phyloP scores from a whole-genome alignment of 2,888 invertebrate genomes.

The Drosophila merina region DNA sequence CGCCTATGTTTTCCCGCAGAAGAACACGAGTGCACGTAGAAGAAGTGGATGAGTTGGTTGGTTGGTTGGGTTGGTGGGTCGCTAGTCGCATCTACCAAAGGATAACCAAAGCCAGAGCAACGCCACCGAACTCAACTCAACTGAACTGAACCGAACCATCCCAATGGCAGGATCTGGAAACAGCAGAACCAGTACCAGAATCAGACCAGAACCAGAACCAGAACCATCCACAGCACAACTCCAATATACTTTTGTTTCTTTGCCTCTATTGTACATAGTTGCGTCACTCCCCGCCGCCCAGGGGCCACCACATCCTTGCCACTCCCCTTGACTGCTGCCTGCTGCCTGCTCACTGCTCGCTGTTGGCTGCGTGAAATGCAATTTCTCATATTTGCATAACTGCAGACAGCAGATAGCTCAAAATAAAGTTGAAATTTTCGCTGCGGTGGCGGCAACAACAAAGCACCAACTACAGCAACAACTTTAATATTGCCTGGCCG shows the following conservation, averaged over 20 bases:
- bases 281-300: slow-evolving; percentile 11
- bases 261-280: slow-evolving; percentile 64
- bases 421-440: slow-evolving; percentile 76
- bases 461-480: slow-evolving; percentile 55
- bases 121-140: slow-evolving; percentile 17
- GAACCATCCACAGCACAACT: slow-evolving; percentile 40
- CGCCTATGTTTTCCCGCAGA: slow-evolving; percentile 58
- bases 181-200: slow-evolving; percentile 11
- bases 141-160: slow-evolving; percentile 20
- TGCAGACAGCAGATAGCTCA: slow-evolving; percentile 78
- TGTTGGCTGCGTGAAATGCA: slow-evolving; percentile 71
- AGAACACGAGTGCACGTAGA: slow-evolving; percentile 33
- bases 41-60: slow-evolving; percentile 31
- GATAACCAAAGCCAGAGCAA: slow-evolving; percentile 21
- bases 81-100: slow-evolving; percentile 18
- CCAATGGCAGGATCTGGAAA: slow-evolving; percentile 10
- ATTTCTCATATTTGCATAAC: slow-evolving; percentile 79
- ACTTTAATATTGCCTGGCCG: slow-evolving; percentile 72
- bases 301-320: neutral
- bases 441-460: slow-evolving; percentile 51
- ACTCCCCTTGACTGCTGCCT: neutral
- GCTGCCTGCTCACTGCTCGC: neutral
- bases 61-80: neutral
- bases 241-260: slow-evolving; percentile 74
- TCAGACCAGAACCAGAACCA: slow-evolving; percentile 9